These are phyloP conservation scores for Oikopleura vanhoeffeni DNA, from an alignment of 23 tunicate species.

Conservation along the genomic window DNA sequence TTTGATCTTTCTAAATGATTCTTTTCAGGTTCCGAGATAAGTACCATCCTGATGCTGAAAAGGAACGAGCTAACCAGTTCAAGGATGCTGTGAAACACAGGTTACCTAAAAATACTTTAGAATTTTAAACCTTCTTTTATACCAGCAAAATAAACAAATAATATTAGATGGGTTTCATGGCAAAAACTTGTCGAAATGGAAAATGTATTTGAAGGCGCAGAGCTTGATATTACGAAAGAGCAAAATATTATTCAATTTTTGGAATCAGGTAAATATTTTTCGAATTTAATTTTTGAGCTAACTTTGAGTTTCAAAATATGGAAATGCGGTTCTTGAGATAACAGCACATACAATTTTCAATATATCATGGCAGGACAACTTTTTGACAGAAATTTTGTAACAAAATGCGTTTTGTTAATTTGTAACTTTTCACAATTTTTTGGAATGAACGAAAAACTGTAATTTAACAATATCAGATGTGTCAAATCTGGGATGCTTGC, in stretches of 20 bases:
- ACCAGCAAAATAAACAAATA: not conserved
- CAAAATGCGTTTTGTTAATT: no score
- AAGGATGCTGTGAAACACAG: constrained; percentile 39
- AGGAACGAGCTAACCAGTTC: constrained; percentile 33
- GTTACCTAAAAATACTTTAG: constrained; percentile 8
- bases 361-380: no score
- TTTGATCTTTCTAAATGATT: no score
- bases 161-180: constrained; percentile 25
- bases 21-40: constrained; percentile 73
- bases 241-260: constrained; percentile 36
- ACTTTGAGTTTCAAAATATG: no score
- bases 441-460: no score
- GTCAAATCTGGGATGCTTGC: no score
- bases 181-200: constrained; percentile 25
- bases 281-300: no score
- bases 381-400: no score
- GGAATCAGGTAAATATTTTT: constrained; percentile 67
- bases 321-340: no score
- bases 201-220: constrained; percentile 23
- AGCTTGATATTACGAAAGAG: constrained; percentile 51
- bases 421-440: no score
- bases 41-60: constrained; percentile 81
- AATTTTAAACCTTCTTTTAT: not conserved
- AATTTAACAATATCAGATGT: no score
- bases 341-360: no score